These are phyloP conservation scores for Phylloscopus whistleri DNA, from an alignment of 2,113 vertebrate species.

Conservation along the genomic window DNA sequence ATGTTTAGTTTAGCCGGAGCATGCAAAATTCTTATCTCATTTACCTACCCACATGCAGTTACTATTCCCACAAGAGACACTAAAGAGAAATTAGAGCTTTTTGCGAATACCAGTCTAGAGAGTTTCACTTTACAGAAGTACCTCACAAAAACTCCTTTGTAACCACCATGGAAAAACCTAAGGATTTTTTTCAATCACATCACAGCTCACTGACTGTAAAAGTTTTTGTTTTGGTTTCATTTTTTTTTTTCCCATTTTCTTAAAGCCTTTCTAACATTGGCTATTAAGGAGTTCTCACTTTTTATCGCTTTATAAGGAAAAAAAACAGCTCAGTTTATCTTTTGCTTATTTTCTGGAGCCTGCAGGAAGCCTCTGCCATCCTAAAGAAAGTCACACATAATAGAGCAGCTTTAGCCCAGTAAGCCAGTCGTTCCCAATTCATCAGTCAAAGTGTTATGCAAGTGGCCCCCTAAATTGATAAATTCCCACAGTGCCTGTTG, in stretches of 20 bases:
- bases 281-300: conserved; percentile 39
- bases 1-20: conserved; percentile 52
- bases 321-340: conserved; percentile 57
- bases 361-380: conserved; percentile 63
- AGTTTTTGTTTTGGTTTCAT: conserved; percentile 56
- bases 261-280: neutral
- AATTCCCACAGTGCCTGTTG: conserved; percentile 99
- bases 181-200: conserved; percentile 27
- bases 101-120: conserved; percentile 46
- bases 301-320: conserved; percentile 55
- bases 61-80: conserved; percentile 60
- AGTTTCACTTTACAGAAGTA: conserved; percentile 64
- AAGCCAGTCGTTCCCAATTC: conserved; percentile 79
- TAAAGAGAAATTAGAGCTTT: conserved; percentile 67
- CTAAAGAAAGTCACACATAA: conserved; percentile 75
- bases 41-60: conserved; percentile 54
- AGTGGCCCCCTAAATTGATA: conserved; percentile 89
- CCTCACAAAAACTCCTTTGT: conserved; percentile 54
- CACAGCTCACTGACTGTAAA: conserved; percentile 16
- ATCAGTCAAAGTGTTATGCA: conserved; percentile 82
- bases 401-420: conserved; percentile 77
- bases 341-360: conserved; percentile 57
- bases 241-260: neutral
- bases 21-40: conserved; percentile 65
- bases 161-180: conserved; percentile 33